Base-by-base conservation (phyloP, 2,113 vertebrate species). In the Sinocyclocheilus anshuiensis region DNA sequence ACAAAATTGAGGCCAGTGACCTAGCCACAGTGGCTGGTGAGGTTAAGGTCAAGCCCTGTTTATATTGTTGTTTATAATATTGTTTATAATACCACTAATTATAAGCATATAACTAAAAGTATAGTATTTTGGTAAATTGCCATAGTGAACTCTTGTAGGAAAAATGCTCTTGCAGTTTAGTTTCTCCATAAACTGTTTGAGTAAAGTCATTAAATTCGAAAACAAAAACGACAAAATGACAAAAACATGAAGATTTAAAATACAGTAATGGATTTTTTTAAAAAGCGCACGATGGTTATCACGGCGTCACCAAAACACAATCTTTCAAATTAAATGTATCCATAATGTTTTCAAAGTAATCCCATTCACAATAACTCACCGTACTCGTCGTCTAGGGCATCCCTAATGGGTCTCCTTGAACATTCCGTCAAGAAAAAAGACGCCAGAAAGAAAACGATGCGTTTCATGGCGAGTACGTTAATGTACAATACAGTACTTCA, bases 341-440 rank as follows among this genome's bases (percentile, higher is more conserved):
- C 61, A 48, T 6, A 55, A 57, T 84, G 16, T 11, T 69, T 65
- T 33, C 0, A 65, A 87, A 71, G 55, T 57, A 26, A 69, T 87
- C 61, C 33, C 12, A 78, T 29, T 55, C 29, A 1, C 26, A n/a
- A 15, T 1, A 81, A 91, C 89, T 91, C 83, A 91, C 91, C 86
- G 45, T 88, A 59, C 71, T 90, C 88, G 7, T 33, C 39, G 53
- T 90, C 16, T 16, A 29, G 76, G n/a, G 63, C 83, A n/a, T 75
- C 69, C 24, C 57, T 61, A 26, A 59, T 42, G n/a, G 36, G 39
- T 76, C 82, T 89, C 36, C 77, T 50, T 10, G 76, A 84, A 74
- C 84, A 77, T 1, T 83, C 81, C 75, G 81, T 74, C 48, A 89
- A 77, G 24, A 91, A 18, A 13, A 79, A 76, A 71, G 57, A 86